Conservation (phyloP, 2,797 vertebrate genomes). For the Lepus oiostolus region DNA sequence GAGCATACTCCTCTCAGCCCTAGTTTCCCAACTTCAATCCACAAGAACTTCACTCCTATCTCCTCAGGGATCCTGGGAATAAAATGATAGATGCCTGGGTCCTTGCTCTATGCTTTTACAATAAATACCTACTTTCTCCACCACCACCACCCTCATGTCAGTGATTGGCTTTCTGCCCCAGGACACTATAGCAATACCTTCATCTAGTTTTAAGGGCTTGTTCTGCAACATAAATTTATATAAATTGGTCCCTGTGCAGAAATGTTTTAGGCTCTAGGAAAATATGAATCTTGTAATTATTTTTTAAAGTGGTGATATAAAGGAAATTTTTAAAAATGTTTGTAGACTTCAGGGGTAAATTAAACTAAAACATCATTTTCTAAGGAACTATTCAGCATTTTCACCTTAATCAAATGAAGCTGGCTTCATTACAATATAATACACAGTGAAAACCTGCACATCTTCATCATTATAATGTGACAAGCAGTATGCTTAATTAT, state of each 20-base stretch:
- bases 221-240: neutral
- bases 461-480: neutral
- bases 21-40: no score
- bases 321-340: neutral
- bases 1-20: no score
- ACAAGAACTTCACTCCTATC: no score
- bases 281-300: neutral
- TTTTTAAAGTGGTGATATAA: neutral
- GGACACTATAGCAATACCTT: no score
- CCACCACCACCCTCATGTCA: no score
- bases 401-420: conserved; percentile 42
- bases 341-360: neutral
- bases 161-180: no score
- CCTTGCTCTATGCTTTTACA: no score
- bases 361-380: neutral
- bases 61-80: no score
- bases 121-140: no score
- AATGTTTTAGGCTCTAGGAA: neutral
- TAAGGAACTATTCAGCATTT: neutral
- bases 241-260: neutral
- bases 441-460: neutral
- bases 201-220: no score
- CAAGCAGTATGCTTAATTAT: neutral
- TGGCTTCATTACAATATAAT: neutral
- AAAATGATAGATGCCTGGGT: no score